Base-by-base conservation (phyloP, 2,888 invertebrate species). In the Amitus sp. region DNA sequence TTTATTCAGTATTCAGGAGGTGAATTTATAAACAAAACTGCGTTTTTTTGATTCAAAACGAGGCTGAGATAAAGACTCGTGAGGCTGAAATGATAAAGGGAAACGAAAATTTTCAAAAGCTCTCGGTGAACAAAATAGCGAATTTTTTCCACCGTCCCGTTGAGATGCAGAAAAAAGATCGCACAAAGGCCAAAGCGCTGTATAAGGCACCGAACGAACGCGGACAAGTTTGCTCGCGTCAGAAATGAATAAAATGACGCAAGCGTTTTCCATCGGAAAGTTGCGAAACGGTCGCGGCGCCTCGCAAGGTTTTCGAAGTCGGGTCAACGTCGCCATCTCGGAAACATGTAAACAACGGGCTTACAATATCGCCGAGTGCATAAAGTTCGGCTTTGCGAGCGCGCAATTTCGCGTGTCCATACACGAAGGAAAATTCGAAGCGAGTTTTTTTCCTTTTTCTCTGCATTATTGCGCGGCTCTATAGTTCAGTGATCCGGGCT, bases 341-440 rank as follows among this genome's bases (percentile, higher is more conserved):
- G 30, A 45, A 37, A 62, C 51, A 60, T 57, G 64, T 64, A 59
- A 60, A 64, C 56, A 53, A 59, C 59, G 52, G 47, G 52, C 42
- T 43, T 43, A 33, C 52, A 64, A 23, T 5, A 7, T 56, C 43
- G 42, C 46, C 55, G 43, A 47, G 37, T 9, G 23, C 7, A 47
- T 47, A 49, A 54, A 54, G 54, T 50, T 50, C 53, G 28, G 28
- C n/a, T n/a, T 47, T 49, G 47, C 50, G 46, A 52, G 52, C 28
- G 6, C 37, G 37, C 33, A 30, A 47, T 54, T 42, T 47, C 51
- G 10, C 20, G 40, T 7, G 37, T 37, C 15, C 50, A n/a, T n/a
- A n/a, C n/a, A 30, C 19, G 12, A 15, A 19, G 30, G 6, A 30
- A 30, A 47, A 48, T 52, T 52, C 45, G 28, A 34, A 10, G 18